Evolutionary conservation across 1,140 invertebrate genomes (phyloP), one percentile per base, ranked within the genome.

Genomic region (Homarus americanus): DNA sequence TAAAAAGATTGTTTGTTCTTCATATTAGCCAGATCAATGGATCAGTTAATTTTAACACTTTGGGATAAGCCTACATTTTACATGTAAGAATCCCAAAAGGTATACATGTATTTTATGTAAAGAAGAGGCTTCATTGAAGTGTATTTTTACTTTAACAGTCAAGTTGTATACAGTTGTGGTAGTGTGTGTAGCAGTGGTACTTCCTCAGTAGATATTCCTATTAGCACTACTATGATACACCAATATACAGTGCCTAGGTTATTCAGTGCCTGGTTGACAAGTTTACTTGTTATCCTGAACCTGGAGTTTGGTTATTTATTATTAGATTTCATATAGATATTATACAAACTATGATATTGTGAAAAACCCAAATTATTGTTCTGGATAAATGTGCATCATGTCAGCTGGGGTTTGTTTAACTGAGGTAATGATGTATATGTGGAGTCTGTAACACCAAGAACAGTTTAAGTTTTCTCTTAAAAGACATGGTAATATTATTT

Each of bases 141-240:
- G 49, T 82, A 15, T 58, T 36, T 44, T 63, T 63, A 82, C 79
- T 82, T 82, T n/a, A 63, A 63, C 73, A 76, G 9, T 15, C n/a
- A 82, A 38, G 79, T 82, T 82, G 63, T 38, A 58, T 63, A 82
- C 79, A 82, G 49, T 63, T 63, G 79, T 82, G 79, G 79, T 82
- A 82, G 79, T 82, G 44, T 80, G 78, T 82, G 79, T 82, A 58
- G 79, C 79, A 82, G 49, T 82, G 79, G 63, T 82, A 63, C 36
- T 63, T 82, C 79, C 79, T 58, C 24, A 53, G 20, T 82, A 82
- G 49, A 36, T 82, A 58, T 63, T 36, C 41, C 36, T 58, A 63
- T 69, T 63, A 82, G 79, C 53, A 58, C 63, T 82, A 34, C 49
- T 82, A 32, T 82, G 17, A 28, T 69, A 69, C 63, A 32, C 24